A percentile compares a stretch with the other conserved stretches of the same genome.
Conservation (phyloP, 2,888 invertebrate genomes). For the Tridacna gigas region DNA sequence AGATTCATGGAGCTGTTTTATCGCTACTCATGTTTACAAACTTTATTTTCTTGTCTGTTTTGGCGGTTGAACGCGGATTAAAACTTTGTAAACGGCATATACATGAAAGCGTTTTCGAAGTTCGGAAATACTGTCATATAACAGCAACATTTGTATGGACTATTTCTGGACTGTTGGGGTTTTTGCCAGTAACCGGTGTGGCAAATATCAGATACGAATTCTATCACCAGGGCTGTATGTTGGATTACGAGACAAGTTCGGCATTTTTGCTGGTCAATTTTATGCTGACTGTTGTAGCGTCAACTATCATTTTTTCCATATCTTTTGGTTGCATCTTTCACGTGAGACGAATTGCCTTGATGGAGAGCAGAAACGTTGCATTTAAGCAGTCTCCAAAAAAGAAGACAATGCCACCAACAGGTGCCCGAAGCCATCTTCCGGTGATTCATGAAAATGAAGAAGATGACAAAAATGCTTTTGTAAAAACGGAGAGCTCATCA, state of each 20-base stretch:
- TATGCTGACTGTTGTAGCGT: constrained; percentile 52
- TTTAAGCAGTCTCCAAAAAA: background rate
- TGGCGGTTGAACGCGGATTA: constrained; percentile 62
- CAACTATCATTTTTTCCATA: constrained; percentile 42
- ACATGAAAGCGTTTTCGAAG: constrained; percentile 56
- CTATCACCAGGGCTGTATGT: constrained; percentile 64
- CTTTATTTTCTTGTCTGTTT: constrained; percentile 52
- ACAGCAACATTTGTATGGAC: constrained; percentile 45
- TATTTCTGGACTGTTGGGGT: constrained; percentile 37
- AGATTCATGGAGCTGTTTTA: constrained; percentile 47
- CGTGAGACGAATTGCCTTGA: constrained; percentile 37
- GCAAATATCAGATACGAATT: constrained; percentile 58
- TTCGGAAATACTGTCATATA: constrained; percentile 31
- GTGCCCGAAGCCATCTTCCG: background rate
- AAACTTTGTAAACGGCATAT: constrained; percentile 40
- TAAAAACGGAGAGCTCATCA: background rate
- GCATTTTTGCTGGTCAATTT: constrained; percentile 56
- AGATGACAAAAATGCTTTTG: background rate
- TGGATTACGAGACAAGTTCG: constrained; percentile 43
- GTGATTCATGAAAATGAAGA: background rate
- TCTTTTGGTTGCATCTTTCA: constrained; percentile 56
- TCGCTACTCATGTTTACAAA: constrained; percentile 42
- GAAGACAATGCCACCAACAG: background rate
- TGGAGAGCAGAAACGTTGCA: constrained; percentile 13
- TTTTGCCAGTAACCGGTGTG: constrained; percentile 48